phyloP scores from a whole-genome alignment of 2,888 invertebrate genomes.

The Orthonevra nobilis region DNA sequence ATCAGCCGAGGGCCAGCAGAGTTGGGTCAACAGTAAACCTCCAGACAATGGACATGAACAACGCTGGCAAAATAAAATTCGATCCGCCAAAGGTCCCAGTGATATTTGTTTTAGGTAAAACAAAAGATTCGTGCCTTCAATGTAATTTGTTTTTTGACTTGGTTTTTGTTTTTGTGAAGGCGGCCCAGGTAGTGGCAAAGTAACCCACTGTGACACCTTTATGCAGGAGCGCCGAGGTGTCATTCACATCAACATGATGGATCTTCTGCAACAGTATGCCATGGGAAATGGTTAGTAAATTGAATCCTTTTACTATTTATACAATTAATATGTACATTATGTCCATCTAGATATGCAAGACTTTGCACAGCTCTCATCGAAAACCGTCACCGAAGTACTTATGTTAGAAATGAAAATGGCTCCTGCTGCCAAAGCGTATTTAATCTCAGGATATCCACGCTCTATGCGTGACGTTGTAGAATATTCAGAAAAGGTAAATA shows the following conservation, averaged over 20 bases:
- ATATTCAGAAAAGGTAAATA: conserved; percentile 91
- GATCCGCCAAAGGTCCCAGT: conserved; percentile 93
- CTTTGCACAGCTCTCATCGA: conserved; percentile 91
- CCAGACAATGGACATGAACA: conserved; percentile 87
- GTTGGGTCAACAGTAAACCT: conserved; percentile 82
- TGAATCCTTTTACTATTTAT: background rate
- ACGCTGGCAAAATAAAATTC: conserved; percentile 90
- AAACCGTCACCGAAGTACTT: conserved; percentile 92
- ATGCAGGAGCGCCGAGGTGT: conserved; percentile 92
- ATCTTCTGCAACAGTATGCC: conserved; percentile 92
- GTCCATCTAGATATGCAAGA: conserved; percentile 88
- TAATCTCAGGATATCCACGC: conserved; percentile 94
- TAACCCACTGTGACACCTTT: conserved; percentile 96
- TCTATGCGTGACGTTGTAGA: conserved; percentile 96
- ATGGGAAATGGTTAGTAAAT: conserved; percentile 93
- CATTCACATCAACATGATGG: conserved; percentile 95
- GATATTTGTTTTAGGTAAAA: conserved; percentile 90
- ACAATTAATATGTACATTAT: background rate
- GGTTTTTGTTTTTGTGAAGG: conserved; percentile 81
- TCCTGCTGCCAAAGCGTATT: conserved; percentile 91
- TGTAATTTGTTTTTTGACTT: background rate
- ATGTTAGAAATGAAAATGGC: conserved; percentile 97
- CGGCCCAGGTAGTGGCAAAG: conserved; percentile 98
- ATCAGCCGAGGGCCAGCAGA: conserved; percentile 73
- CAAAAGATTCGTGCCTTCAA: background rate